phyloP scores from a whole-genome alignment of 2,797 vertebrate genomes.

The Sarcophilus harrisii region DNA sequence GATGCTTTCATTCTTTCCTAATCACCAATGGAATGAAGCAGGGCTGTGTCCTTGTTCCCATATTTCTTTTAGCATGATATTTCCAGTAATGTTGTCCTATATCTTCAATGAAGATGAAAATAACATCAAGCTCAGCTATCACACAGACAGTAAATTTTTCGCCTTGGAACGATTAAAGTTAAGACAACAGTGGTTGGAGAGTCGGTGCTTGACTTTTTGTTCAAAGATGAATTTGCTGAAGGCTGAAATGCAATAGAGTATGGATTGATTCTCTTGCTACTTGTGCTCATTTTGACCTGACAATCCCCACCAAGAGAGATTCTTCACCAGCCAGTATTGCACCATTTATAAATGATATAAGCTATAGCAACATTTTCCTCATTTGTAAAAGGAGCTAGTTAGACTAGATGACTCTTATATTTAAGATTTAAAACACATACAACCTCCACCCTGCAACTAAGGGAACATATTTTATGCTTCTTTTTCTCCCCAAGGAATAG shows the following conservation, averaged over 20 bases:
- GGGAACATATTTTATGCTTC: neutral
- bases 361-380: neutral
- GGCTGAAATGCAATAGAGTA: no score
- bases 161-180: no score
- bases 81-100: no score
- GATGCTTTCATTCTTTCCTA: neutral
- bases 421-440: neutral
- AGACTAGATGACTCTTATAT: neutral
- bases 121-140: no score
- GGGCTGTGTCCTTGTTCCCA: neutral
- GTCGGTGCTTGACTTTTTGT: no score
- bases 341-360: neutral
- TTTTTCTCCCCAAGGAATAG: neutral
- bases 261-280: neutral
- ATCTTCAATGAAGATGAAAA: no score
- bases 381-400: slow-evolving; percentile 6
- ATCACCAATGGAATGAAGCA: neutral
- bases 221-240: no score
- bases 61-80: neutral
- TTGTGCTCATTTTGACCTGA: neutral
- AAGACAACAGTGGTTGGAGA: no score
- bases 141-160: no score
- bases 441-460: neutral
- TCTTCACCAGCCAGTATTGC: neutral
- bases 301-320: neutral